Conservation (phyloP, 2,113 vertebrate genomes). For the Lophura nycthemera region DNA sequence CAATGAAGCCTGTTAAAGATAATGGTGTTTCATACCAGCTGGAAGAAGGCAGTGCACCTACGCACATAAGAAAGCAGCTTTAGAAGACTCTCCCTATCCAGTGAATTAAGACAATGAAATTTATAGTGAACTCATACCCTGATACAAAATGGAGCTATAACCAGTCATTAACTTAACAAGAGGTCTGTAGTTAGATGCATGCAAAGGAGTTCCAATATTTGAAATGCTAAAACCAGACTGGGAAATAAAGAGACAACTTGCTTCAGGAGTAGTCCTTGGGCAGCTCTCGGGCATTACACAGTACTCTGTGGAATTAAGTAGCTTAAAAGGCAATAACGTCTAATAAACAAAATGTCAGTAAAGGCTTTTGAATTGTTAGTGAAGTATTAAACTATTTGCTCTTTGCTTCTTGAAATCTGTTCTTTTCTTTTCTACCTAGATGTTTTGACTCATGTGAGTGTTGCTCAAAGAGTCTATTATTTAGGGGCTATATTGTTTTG, state of each 20-base stretch:
- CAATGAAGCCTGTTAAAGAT: background rate
- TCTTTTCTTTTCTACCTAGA: background rate
- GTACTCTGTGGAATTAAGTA: background rate
- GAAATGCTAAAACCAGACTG: background rate
- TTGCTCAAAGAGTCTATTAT: constrained; percentile 1
- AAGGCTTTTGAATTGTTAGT: background rate
- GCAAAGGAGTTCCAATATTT: background rate
- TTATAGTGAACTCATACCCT: background rate
- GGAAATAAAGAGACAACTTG: background rate
- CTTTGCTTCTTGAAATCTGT: background rate
- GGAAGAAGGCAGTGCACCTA: background rate
- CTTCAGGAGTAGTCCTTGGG: background rate
- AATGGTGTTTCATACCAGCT: background rate
- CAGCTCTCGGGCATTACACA: background rate
- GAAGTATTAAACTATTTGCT: constrained; percentile 1
- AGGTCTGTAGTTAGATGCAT: background rate
- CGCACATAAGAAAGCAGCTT: background rate
- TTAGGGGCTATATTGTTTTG: background rate
- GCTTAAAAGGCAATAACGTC: background rate
- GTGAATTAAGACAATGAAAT: constrained; percentile 2
- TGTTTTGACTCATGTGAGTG: background rate
- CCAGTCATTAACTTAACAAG: constrained; percentile 10
- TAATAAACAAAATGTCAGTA: background rate
- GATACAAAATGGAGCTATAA: background rate
- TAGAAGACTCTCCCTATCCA: background rate